Percentiles rank a stretch among this genome's conserved stretches.
These are phyloP conservation scores for Corythaeola cristata DNA, from an alignment of 2,113 vertebrate species.

Conservation along the genomic window DNA sequence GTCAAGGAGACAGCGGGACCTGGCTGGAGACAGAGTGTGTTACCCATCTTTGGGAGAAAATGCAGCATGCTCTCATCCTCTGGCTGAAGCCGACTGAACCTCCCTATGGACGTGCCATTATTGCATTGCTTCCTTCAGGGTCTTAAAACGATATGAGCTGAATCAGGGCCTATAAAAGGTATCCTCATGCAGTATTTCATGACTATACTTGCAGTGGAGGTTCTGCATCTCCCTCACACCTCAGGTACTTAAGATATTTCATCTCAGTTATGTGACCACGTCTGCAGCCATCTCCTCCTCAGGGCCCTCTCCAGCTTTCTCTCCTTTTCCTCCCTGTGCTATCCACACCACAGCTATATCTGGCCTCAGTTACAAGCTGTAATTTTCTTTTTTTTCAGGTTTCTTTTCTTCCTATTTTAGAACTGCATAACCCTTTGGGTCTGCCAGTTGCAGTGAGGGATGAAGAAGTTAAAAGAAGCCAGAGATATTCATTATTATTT, in stretches of 20 bases:
- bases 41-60: background rate
- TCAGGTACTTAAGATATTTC: background rate
- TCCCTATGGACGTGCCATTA: background rate
- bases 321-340: background rate
- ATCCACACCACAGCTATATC: background rate
- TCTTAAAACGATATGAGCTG: background rate
- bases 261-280: background rate
- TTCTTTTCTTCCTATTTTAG: background rate
- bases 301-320: background rate
- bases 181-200: background rate
- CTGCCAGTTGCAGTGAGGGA: background rate
- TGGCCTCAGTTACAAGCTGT: background rate
- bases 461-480: background rate
- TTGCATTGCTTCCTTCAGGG: background rate
- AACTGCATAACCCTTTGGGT: background rate
- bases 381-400: background rate
- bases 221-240: background rate
- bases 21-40: background rate
- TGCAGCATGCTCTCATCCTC: background rate
- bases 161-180: background rate
- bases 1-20: background rate
- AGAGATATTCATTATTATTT: background rate
- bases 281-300: background rate
- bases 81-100: background rate
- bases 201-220: background rate